phyloP scores from a whole-genome alignment of 2,888 invertebrate genomes.

The Leptinotarsa rubiginosa region DNA sequence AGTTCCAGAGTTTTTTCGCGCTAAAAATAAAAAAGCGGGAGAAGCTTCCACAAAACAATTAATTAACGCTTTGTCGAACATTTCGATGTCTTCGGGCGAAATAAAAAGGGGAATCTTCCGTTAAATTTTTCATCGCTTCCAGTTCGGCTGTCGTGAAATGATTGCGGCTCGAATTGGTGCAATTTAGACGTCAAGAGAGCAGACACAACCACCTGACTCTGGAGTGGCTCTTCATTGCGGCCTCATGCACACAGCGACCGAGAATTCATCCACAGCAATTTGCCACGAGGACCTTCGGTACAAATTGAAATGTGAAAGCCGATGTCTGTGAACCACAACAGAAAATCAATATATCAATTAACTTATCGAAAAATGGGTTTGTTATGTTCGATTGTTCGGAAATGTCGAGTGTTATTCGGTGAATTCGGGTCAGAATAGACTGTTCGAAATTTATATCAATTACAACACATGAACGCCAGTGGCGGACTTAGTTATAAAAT shows the following conservation, averaged over 20 bases:
- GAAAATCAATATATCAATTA: slow-evolving; percentile 55
- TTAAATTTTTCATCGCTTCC: slow-evolving; percentile 54
- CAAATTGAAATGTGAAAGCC: slow-evolving; percentile 62
- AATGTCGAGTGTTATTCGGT: background rate
- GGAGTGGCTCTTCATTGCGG: slow-evolving; percentile 64
- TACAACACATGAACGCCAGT: background rate
- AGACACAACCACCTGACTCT: slow-evolving; percentile 67
- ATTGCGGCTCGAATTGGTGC: slow-evolving; percentile 63
- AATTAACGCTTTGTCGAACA: slow-evolving; percentile 38
- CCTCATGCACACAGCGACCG: slow-evolving; percentile 54
- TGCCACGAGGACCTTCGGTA: slow-evolving; percentile 61
- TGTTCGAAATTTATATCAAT: slow-evolving; percentile 6
- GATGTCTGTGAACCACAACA: slow-evolving; percentile 26
- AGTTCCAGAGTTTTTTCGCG: background rate
- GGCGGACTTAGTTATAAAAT: background rate
- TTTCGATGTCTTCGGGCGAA: slow-evolving; percentile 36
- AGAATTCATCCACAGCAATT: slow-evolving; percentile 65
- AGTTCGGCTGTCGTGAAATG: slow-evolving; percentile 52
- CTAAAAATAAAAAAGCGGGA: background rate
- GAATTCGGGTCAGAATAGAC: background rate
- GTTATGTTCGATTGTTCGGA: slow-evolving; percentile 24
- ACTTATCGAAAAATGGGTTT: slow-evolving; percentile 36
- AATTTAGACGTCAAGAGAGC: slow-evolving; percentile 65
- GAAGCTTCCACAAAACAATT: slow-evolving; percentile 32
- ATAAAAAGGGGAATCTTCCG: slow-evolving; percentile 33